A percentile compares a stretch with the other conserved stretches of the same genome.
Conservation (phyloP, 1,140 invertebrate species). For the Meloidogyne hapla region DNA sequence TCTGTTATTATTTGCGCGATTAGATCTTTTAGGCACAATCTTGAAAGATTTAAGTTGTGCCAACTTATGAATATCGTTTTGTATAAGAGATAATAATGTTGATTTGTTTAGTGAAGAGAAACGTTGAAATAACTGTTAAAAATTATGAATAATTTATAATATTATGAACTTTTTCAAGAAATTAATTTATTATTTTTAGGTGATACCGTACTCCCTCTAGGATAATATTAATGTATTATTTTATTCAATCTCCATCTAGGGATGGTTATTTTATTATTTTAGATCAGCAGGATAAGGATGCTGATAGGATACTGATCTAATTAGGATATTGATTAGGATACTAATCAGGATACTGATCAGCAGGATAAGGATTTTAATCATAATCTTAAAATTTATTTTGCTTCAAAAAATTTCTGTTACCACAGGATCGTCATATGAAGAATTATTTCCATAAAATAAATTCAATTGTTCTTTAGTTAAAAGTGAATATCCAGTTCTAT, state of each 20-base stretch:
- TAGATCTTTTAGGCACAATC: conserved; percentile 32
- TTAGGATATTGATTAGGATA: too few relatives aligned
- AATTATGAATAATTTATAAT: background rate
- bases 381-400: background rate
- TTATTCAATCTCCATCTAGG: too few relatives aligned
- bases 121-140: conserved; percentile 20
- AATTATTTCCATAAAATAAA: conserved; percentile 53
- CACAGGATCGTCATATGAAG: conserved; percentile 49
- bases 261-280: too few relatives aligned
- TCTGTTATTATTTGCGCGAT: background rate
- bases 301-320: too few relatives aligned
- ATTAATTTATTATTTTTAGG: too few relatives aligned
- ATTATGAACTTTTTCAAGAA: background rate
- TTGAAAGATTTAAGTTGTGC: conserved; percentile 18
- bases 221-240: too few relatives aligned
- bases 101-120: conserved; percentile 25
- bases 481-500: conserved; percentile 52
- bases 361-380: too few relatives aligned
- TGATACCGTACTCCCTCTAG: too few relatives aligned
- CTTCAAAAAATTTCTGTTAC: conserved; percentile 24
- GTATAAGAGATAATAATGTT: background rate
- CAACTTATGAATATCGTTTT: conserved; percentile 18
- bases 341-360: too few relatives aligned
- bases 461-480: conserved; percentile 48
- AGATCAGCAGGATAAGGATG: too few relatives aligned